phyloP scores from a whole-genome alignment of 1,140 invertebrate genomes.

The Stratiolaelaps scimitus region DNA sequence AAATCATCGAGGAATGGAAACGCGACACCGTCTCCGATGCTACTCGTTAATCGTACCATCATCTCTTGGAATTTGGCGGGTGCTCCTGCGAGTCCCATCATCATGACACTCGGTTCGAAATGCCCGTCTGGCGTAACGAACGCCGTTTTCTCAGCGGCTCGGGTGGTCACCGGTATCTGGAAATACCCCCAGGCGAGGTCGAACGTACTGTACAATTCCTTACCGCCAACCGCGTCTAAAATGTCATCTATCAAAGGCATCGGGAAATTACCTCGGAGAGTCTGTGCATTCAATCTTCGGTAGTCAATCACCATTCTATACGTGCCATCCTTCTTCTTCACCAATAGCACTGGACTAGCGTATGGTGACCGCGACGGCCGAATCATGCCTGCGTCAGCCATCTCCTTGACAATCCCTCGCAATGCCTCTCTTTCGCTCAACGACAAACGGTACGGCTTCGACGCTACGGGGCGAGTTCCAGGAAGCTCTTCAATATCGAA shows the following conservation, averaged over 20 bases:
- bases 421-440: neutral
- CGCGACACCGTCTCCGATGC: neutral
- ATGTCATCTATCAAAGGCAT: conserved; percentile 23
- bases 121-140: conserved; percentile 15
- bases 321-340: neutral
- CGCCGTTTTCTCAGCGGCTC: neutral
- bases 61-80: conserved; percentile 28
- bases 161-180: neutral
- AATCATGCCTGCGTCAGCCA: neutral
- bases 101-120: conserved; percentile 1
- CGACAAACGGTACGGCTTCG: neutral
- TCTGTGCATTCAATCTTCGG: no score
- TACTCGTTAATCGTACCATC: conserved; percentile 1
- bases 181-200: conserved; percentile 28
- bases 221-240: conserved; percentile 1
- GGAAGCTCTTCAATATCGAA: neutral
- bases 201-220: neutral
- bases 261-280: no score
- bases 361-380: no score
- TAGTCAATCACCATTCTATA: neutral
- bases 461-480: no score
- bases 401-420: neutral
- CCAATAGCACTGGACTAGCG: no score
- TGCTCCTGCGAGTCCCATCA: neutral
- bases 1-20: conserved; percentile 31